A percentile compares a stretch with the other conserved stretches of the same genome.
Conservation (phyloP, 1,140 invertebrate species). For the Pseudomyrmex flavicornis region DNA sequence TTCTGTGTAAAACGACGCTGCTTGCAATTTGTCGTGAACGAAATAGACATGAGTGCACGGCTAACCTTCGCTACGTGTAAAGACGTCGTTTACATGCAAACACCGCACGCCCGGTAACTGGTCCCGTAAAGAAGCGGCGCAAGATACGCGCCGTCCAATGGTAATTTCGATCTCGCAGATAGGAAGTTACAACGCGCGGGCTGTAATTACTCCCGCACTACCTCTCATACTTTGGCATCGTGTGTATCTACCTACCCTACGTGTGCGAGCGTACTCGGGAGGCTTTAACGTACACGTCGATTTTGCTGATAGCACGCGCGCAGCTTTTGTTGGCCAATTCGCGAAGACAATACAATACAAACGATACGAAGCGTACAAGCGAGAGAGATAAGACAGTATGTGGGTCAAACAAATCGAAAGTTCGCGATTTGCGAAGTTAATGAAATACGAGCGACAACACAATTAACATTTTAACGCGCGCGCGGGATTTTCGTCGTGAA, state of each 20-base stretch:
- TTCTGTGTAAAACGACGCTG: slow-evolving; percentile 34
- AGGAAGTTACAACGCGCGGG: slow-evolving; percentile 71
- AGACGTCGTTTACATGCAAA: slow-evolving; percentile 78
- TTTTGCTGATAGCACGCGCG: slow-evolving; percentile 58
- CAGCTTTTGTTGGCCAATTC: slow-evolving; percentile 34
- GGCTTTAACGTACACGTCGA: slow-evolving; percentile 65
- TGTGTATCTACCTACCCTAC: slow-evolving; percentile 54
- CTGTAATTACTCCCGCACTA: slow-evolving; percentile 73
- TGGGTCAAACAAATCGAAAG: not conserved
- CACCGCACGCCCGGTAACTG: slow-evolving; percentile 70
- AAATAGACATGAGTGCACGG: slow-evolving; percentile 62
- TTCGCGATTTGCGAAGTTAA: slow-evolving; percentile 26
- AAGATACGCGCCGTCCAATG: slow-evolving; percentile 74
- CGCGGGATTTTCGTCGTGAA: not conserved
- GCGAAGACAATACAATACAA: slow-evolving; percentile 59
- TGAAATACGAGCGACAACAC: not conserved
- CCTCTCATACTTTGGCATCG: slow-evolving; percentile 71
- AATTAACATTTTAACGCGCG: not conserved
- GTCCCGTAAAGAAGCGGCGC: slow-evolving; percentile 76
- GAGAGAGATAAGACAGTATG: too few relatives aligned
- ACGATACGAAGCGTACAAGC: not conserved
- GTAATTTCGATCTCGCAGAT: slow-evolving; percentile 78
- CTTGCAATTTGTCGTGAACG: slow-evolving; percentile 68
- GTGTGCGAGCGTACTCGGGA: slow-evolving; percentile 45
- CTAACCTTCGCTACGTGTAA: slow-evolving; percentile 75